phyloP scores from a whole-genome alignment of 2,113 vertebrate genomes.

The Calcarius ornatus region DNA sequence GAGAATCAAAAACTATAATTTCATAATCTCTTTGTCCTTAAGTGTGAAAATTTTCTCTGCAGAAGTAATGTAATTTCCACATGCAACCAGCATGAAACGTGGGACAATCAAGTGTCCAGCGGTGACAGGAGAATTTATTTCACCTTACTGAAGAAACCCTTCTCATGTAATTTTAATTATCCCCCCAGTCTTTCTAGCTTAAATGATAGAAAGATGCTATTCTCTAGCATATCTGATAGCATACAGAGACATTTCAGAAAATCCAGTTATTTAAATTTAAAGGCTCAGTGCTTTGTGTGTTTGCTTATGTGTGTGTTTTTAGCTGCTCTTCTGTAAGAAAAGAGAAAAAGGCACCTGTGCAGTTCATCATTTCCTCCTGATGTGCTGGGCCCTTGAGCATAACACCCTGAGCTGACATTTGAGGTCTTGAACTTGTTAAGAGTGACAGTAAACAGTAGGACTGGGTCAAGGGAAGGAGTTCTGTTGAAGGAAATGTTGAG shows the following conservation, averaged over 20 bases:
- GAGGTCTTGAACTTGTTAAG: not conserved
- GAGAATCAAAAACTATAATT: not conserved
- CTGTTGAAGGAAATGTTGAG: not conserved
- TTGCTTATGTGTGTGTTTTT: not conserved
- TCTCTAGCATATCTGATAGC: not conserved
- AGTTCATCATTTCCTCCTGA: not conserved
- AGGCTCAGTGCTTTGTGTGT: rapidly evolving
- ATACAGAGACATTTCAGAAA: not conserved
- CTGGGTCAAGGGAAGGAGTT: not conserved
- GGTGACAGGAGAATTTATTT: not conserved
- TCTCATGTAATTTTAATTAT: not conserved
- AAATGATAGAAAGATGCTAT: not conserved
- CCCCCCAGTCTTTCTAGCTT: not conserved
- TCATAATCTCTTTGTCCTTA: not conserved
- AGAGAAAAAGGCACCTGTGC: not conserved
- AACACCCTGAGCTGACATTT: not conserved
- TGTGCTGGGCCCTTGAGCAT: not conserved
- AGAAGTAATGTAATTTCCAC: not conserved
- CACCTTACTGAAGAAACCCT: not conserved
- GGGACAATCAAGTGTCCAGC: not conserved
- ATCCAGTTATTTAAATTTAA: not conserved
- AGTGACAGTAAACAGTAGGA: not conserved
- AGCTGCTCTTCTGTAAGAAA: not conserved
- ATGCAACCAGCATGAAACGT: not conserved
- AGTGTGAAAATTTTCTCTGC: not conserved